phyloP scores from a whole-genome alignment of 2,113 vertebrate genomes.

The Bambusicola thoracicus region DNA sequence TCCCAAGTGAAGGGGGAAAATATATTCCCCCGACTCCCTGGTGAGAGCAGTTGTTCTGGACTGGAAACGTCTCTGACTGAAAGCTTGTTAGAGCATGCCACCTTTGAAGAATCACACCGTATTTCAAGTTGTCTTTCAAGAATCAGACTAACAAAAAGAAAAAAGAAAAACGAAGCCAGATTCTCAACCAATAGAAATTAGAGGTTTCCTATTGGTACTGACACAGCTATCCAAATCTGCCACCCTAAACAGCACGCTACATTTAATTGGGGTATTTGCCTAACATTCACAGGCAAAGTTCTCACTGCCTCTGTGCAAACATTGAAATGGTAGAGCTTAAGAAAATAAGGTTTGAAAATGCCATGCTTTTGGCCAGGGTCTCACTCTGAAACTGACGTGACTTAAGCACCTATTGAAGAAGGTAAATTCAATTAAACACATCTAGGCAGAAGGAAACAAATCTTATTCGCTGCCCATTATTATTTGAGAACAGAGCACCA shows the following conservation, averaged over 20 bases:
- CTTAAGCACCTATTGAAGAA: neutral
- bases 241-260: neutral
- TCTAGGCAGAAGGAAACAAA: neutral
- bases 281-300: neutral
- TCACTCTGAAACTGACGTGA: neutral
- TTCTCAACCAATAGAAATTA: neutral
- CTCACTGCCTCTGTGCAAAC: neutral
- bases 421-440: neutral
- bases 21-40: neutral
- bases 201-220: neutral
- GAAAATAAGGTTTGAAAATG: neutral
- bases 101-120: neutral
- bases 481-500: neutral
- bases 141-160: neutral
- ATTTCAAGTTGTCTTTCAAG: neutral
- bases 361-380: neutral
- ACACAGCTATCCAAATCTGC: neutral
- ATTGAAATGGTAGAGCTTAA: neutral
- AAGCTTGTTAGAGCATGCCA: neutral
- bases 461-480: neutral
- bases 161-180: neutral
- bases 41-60: neutral
- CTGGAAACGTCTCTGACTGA: neutral
- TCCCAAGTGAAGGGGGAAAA: neutral
- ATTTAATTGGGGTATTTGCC: neutral